Evolutionary conservation across 2,113 vertebrate genomes (phyloP).

Genomic region (Athene noctua): DNA sequence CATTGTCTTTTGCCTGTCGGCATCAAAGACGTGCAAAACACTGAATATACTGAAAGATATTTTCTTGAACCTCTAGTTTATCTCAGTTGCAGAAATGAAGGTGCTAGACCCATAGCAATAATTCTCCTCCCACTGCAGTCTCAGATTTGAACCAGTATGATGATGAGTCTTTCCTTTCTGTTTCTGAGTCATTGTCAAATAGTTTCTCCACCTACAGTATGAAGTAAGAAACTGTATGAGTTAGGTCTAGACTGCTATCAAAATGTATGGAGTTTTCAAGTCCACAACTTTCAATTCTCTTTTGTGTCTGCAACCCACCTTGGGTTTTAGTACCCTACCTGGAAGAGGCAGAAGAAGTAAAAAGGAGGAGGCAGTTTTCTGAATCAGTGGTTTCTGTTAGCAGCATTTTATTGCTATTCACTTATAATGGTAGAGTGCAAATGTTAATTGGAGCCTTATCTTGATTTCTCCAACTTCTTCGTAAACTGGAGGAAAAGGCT

Average conservation of each 20-base stretch:
- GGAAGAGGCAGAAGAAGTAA: not conserved
- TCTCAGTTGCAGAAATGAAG: not conserved
- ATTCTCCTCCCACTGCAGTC: not conserved
- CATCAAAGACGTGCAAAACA: not conserved
- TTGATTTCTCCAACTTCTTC: not conserved
- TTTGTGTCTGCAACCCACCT: not conserved
- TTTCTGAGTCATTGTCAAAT: slow-evolving; percentile 5
- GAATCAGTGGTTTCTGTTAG: not conserved
- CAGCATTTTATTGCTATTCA: not conserved
- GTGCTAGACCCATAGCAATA: not conserved
- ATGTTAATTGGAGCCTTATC: not conserved
- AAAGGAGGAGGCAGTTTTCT: not conserved
- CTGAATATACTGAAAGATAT: not conserved
- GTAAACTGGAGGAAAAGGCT: not conserved
- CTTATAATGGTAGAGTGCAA: not conserved
- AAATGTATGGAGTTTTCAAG: not conserved
- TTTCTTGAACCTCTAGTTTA: not conserved
- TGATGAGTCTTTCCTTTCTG: not conserved
- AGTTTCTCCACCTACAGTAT: not conserved
- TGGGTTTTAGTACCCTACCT: not conserved
- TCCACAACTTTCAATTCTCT: not conserved
- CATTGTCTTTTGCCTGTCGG: not conserved
- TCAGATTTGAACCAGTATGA: not conserved
- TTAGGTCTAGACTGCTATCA: not conserved
- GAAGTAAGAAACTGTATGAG: not conserved